Evolutionary conservation across 2,888 invertebrate species (phyloP), one percentile per base, ranked within the genome.

Genomic region (Ctena decussata): DNA sequence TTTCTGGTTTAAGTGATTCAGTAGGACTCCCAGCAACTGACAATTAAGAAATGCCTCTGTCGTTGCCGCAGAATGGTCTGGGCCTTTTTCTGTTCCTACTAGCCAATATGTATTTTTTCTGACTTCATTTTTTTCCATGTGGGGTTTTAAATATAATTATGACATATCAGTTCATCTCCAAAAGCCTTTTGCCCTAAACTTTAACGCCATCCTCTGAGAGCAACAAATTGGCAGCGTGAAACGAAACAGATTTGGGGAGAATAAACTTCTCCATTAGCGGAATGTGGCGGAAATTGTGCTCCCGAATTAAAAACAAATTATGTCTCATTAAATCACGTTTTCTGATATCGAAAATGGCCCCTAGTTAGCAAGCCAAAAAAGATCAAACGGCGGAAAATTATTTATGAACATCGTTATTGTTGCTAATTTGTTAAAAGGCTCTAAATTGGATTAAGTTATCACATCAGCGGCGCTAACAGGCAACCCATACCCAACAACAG

Each of bases 351-450:
- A 73, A 73, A 73, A 30, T 27, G 73, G 65, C 65, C 65, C 35
- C 35, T 65, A 35, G 65, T 35, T 65, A 65, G 35, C 3, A 35
- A 12, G 65, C 73, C 73, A 32, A 37, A 49, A n/a, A 32, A 49
- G 76, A 60, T 60, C 76, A 60, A 60, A 57, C 76, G 60, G 1
- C 18, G 12, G 65, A 35, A 76, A 24, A 39, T 60, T 76, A 39
- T 60, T 76, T 76, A 60, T 76, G 60, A 41, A 37, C 32, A 21
- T 37, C 30, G 76, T 76, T 76, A 60, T 60, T 39, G 60, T 60
- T 76, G n/a, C 76, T 76, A 76, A 76, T 76, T 76, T 76, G 76
- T 76, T 76, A 76, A 76, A 76, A 76, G 76, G 76, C 76, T 76
- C 39, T 37, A 76, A 41, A 76, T 76, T 76, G 57, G 76, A 76